Evolutionary conservation across 2,797 vertebrate genomes (phyloP), one percentile per base, ranked within the genome.

Genomic region (Protosalanx chinensis): DNA sequence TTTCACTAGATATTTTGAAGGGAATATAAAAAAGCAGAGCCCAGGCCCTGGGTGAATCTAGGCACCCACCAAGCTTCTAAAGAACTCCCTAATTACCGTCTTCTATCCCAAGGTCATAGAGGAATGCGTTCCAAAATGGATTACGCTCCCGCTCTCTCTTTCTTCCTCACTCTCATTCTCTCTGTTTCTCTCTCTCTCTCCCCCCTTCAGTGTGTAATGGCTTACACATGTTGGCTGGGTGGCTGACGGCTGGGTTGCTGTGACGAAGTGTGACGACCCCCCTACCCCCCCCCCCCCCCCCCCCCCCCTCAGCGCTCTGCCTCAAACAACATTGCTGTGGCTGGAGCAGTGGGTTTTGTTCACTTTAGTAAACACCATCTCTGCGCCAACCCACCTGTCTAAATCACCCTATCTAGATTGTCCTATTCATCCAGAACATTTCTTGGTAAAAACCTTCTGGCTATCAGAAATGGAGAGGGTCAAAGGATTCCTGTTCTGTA

Each of bases 41-140:
- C 73, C 70, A 35, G 46, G 71, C 79, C 73, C 69, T 27, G 63
- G 81, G 81, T 77, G 83, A 82, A 84, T 81, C 70, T 49, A 60
- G 29, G 66, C 81, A 79, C 81, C 78, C 80, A 82, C 77, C 76
- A 75, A 78, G 62, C 77, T 84, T 77, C 41, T 82, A 84, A 87
- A 91, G 78, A 76, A 85, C 56, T 78, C 77, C 67, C 74, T 86
- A 88, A 93, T 91, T 92, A 91, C 85, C 79, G 76, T 85, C 77
- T 84, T 80, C 82, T 81, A 81, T 81, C 83, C 74, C 71, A 81
- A 80, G 85, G 86, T 85, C 78, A 81, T 76, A 83, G 84, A 85
- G 91, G 89, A 89, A 89, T 85, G 88, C 56, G 83, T 85, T 89
- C 86, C 90, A 89, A 89, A 92, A 85, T 75, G 83, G 80, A 92